A percentile compares a stretch with the other conserved stretches of the same genome.
Evolutionary conservation across 2,113 vertebrate genomes (phyloP).

Genomic region (Aphelocoma coerulescens): DNA sequence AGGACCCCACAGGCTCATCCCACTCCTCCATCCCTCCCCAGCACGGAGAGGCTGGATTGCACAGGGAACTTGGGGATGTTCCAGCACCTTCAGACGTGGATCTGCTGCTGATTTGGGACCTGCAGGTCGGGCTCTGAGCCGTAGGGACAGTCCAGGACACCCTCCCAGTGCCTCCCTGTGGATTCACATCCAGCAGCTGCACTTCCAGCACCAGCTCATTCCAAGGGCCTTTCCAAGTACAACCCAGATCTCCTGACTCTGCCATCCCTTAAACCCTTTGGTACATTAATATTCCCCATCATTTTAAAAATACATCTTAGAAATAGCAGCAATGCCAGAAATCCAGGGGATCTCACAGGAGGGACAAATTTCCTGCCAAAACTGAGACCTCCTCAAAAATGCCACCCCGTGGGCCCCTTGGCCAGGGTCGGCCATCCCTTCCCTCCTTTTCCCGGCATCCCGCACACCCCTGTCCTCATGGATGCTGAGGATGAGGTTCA

Average conservation of each 20-base stretch:
- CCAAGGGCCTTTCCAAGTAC: neutral
- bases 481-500: neutral
- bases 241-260: neutral
- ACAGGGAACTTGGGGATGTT: fast-evolving
- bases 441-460: neutral
- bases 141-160: fast-evolving
- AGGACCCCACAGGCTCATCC: neutral
- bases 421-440: neutral
- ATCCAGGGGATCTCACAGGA: neutral
- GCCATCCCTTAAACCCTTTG: neutral
- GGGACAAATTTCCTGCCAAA: neutral
- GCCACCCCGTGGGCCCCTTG: too few species aligned
- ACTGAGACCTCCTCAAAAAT: neutral
- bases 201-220: neutral
- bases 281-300: neutral
- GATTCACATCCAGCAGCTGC: neutral
- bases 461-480: fast-evolving
- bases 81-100: neutral
- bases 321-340: neutral
- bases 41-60: fast-evolving
- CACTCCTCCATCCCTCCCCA: neutral
- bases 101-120: neutral
- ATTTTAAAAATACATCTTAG: neutral
- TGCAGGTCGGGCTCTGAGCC: neutral
- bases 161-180: neutral